Evolutionary conservation across 2,888 invertebrate species (phyloP), one percentile per base, ranked within the genome.

Genomic region (Geophilus truncorum): DNA sequence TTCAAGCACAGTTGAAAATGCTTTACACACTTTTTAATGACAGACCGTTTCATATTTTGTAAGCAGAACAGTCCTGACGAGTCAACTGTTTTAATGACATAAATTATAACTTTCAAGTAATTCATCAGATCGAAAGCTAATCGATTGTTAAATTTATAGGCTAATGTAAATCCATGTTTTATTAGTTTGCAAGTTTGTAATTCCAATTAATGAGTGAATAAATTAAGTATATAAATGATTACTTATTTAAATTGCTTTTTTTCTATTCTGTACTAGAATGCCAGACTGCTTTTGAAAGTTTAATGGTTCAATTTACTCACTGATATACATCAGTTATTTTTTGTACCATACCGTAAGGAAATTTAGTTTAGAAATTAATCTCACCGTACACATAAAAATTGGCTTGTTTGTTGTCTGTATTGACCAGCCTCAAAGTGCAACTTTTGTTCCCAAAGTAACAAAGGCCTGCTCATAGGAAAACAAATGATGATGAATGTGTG

Each of bases 381-480:
- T 70, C 28, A 25, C 6, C 21, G 6, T 5, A 25, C 9, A 6
- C 6, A 28, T 70, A 28, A 15, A 70, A 70, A 25, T 15, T 70
- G 28, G 70, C 28, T 28, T 70, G 23, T 25, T 70, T 15, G 57
- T 12, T 10, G 70, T 1, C 1, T 25, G 6, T 70, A 70, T 70
- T 70, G 70, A 70, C 70, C 25, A 23, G 12, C 12, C 28, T 28
- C 12, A 25, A n/a, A 70, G 18, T 51, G 51, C 51, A 28, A 62
- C 21, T 62, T 25, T 62, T 23, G 62, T 62, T 62, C 62, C 62
- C 62, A 62, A 62, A 62, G 62, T 62, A 62, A 70, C 70, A 28
- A 70, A 70, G 25, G 28, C 1, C 28, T 70, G 70, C n/a, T n/a
- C n/a, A n/a, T n/a, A 70, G 25, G 25, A 70, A 70, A 70, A 70